Evolutionary conservation across 2,888 invertebrate species (phyloP), one percentile per base, ranked within the genome.

Genomic region (Gisinianus flammeolus): DNA sequence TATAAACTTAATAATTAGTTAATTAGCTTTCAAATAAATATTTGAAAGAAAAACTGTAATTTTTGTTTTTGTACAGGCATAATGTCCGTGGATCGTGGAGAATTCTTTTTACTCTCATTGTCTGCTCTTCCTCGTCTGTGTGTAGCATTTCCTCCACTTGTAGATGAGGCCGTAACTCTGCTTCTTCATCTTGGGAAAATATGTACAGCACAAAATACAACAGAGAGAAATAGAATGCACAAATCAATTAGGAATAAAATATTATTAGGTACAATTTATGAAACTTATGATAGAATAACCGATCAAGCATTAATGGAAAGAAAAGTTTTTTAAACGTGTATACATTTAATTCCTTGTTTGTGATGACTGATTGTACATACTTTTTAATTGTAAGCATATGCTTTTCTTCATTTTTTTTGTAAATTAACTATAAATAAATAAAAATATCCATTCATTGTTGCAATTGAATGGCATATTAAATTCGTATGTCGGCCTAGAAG

Each of bases 91-190:
- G 91, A 93, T 85, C 90, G 96, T 62, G 90, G 93, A 22, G 91
- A 93, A 86, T 90, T 97, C 81, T 95, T 97, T 86, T 91, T 93
- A 84, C 93, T 94, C 8, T 92, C 94, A 5, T 87, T 98, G 54
- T 94, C 96, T 66, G 93, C 96, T 2, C 88, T 98, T 70, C 93
- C 94, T 5, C 89, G 94, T 58, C 94, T 98, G 83, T 94, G 95
- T 85, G 92, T 92, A 82, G 96, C 97, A 0, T 97, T 98, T 87
- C 97, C 97, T 2, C 94, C 96, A 0, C 89, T 98, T 12, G 91
- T 93, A 67, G 96, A 97, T 85, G 97, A 97, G 86, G 93, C 94
- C 22, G 92, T 94, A 0, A 92, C 93, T 24, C 89, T 98, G 31
- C 88, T 98, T 73, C 89, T 94, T 86, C 95, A 96, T 87, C 89